A percentile compares a stretch with the other conserved stretches of the same genome.
These are phyloP conservation scores for Syngnathus floridae DNA, from an alignment of 2,113 vertebrate species.

Conservation along the genomic window DNA sequence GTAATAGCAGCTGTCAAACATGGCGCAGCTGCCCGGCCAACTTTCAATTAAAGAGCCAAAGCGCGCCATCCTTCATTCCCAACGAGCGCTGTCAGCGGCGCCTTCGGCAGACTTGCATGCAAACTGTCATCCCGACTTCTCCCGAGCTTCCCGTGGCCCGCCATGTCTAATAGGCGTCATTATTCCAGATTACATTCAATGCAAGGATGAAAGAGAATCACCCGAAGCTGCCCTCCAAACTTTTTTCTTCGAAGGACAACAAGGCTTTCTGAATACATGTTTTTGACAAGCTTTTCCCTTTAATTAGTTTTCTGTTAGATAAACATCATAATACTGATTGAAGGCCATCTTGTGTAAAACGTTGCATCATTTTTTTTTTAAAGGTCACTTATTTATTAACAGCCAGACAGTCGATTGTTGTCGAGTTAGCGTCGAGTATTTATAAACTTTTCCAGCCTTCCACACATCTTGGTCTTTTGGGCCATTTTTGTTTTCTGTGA, in stretches of 20 bases:
- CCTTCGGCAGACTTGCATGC: constrained; percentile 28
- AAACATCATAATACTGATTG: neutral
- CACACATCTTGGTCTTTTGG: too few relatives aligned
- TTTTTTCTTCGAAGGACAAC: neutral
- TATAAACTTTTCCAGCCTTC: too few relatives aligned
- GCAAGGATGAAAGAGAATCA: neutral
- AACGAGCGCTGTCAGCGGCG: constrained; percentile 34
- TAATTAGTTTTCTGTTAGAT: neutral
- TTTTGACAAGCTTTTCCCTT: neutral
- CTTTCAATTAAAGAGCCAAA: constrained; percentile 21
- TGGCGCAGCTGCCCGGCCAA: neutral
- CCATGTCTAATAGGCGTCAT: neutral
- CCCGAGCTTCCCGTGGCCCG: neutral
- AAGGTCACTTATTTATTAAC: neutral
- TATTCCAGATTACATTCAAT: neutral
- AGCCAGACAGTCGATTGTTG: neutral
- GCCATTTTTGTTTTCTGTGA: neutral
- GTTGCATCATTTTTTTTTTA: neutral
- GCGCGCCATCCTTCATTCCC: constrained; percentile 26
- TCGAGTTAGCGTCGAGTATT: neutral
- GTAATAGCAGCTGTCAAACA: constrained; percentile 1
- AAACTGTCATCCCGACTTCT: constrained; percentile 16
- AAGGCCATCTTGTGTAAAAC: neutral
- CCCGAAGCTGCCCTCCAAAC: neutral
- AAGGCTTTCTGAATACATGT: neutral